phyloP scores from a whole-genome alignment of 1,140 invertebrate species.

The Elymnias hypermnestra region DNA sequence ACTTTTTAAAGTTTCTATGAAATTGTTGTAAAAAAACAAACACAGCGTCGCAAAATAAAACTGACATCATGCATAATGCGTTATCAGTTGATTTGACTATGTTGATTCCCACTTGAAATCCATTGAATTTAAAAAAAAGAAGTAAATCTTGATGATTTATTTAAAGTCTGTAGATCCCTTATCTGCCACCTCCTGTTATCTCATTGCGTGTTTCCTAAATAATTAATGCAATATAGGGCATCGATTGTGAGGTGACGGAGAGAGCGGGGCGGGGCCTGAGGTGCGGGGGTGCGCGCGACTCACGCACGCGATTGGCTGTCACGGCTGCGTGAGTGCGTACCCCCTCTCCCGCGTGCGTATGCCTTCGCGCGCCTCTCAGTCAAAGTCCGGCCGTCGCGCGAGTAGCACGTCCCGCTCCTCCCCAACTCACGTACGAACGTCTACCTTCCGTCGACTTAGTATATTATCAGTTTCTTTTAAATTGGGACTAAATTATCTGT shows the following conservation, averaged over 20 bases:
- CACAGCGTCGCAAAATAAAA: slow-evolving; percentile 19
- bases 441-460: slow-evolving; percentile 35
- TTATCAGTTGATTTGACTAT: slow-evolving; percentile 28
- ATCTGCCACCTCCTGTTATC: slow-evolving; percentile 74
- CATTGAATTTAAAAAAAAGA: slow-evolving; percentile 25
- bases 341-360: slow-evolving; percentile 63
- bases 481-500: slow-evolving; percentile 65
- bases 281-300: slow-evolving; percentile 64
- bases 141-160: slow-evolving; percentile 57
- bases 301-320: slow-evolving; percentile 75
- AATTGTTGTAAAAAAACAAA: slow-evolving; percentile 32
- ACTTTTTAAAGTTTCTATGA: too few species aligned
- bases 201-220: slow-evolving; percentile 76
- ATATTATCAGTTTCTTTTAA: slow-evolving; percentile 45
- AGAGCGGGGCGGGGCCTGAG: slow-evolving; percentile 50
- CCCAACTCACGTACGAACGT: slow-evolving; percentile 40
- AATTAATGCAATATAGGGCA: slow-evolving; percentile 77
- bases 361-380: slow-evolving; percentile 61
- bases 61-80: slow-evolving; percentile 46
- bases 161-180: slow-evolving; percentile 64
- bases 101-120: slow-evolving; percentile 3
- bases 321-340: slow-evolving; percentile 69
- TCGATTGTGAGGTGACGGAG: slow-evolving; percentile 74
- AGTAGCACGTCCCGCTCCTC: slow-evolving; percentile 34
- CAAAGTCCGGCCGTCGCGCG: slow-evolving; percentile 44